Base-by-base conservation (phyloP, 2,888 invertebrate genomes). In the Xylota segnis region DNA sequence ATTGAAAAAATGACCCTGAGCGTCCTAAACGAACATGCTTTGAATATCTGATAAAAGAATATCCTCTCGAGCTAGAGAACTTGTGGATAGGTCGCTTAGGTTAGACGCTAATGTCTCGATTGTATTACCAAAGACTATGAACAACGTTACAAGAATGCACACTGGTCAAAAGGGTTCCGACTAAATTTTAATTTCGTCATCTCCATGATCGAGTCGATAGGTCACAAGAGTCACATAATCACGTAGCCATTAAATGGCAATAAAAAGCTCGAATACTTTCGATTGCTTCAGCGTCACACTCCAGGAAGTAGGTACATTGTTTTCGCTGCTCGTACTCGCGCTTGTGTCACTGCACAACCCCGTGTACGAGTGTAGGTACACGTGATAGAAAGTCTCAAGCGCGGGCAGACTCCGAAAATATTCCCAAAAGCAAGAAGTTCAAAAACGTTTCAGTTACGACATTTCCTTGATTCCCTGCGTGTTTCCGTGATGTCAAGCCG, bases 401-500 rank as follows among this genome's bases (percentile, higher is more conserved):
- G 2, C 14, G 16, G n/a, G 1, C 27, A 43, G 27, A 23, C 43
- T 16, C 14, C 10, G 23, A 43, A 79, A 71, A 50, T 40, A 14
- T 50, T 29, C 56, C 43, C 61, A 66, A 75, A 59, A 65, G 37
- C 58, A 75, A 81, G 54, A 75, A 84, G 75, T 84, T 84, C 59
- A 75, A 66, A 83, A 81, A 37, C 81, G 59, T 76, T 84, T 79
- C 81, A 61, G 72, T 77, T 72, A 82, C 86, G 86, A 82, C 86
- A 86, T 82, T 86, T 81, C 76, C 86, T 76, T 76, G 77, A 86
- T 76, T 76, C 76, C 61, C 82, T 86, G 86, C 72, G 86, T 86
- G 86, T 77, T 86, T 86, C 86, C 86, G 86, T 86, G 86, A 82
- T 86, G 86, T 86, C 72, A 58, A 81, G 54, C 43, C 56, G 86